Evolutionary conservation across 64 coral and sea anemone genomes (phyloP).

Genomic region (Cladopsammia gracilis): DNA sequence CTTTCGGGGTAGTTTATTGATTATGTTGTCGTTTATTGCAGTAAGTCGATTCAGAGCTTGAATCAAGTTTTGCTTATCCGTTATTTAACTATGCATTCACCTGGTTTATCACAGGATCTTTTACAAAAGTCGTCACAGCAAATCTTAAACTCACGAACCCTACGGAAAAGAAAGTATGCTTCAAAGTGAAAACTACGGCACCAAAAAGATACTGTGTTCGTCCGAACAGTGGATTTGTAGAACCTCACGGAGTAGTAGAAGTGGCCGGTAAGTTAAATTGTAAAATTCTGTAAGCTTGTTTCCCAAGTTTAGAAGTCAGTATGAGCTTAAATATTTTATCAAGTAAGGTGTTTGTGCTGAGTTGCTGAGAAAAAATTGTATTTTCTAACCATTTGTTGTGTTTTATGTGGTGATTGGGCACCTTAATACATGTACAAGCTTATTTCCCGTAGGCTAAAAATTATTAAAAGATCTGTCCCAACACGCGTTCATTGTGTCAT

Average conservation of each 20-base stretch:
- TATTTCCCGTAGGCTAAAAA: too few species aligned
- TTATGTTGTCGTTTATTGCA: background rate
- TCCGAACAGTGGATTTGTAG: constrained; percentile 95
- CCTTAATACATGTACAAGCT: too few species aligned
- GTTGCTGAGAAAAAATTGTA: too few species aligned
- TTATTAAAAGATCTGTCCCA: background rate
- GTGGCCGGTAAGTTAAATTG: constrained; percentile 84
- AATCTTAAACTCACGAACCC: constrained; percentile 95
- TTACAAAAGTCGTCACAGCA: constrained; percentile 93
- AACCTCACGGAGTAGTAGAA: constrained; percentile 81
- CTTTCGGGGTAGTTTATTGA: constrained; percentile 85
- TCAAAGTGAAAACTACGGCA: constrained; percentile 98
- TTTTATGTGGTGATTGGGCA: too few species aligned
- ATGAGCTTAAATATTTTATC: background rate
- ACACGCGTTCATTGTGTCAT: background rate
- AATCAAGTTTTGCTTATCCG: background rate
- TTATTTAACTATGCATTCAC: constrained; percentile 17
- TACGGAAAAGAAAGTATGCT: constrained; percentile 90
- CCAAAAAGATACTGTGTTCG: constrained; percentile 96
- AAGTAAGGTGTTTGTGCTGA: too few species aligned
- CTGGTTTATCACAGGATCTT: constrained; percentile 72
- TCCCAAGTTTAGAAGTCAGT: background rate
- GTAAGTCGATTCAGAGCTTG: background rate
- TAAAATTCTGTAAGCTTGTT: too few species aligned
- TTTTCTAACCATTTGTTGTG: too few species aligned